Evolutionary conservation across 2,888 invertebrate species (phyloP), one percentile per base, ranked within the genome.

Genomic region (Tridacna crocea): DNA sequence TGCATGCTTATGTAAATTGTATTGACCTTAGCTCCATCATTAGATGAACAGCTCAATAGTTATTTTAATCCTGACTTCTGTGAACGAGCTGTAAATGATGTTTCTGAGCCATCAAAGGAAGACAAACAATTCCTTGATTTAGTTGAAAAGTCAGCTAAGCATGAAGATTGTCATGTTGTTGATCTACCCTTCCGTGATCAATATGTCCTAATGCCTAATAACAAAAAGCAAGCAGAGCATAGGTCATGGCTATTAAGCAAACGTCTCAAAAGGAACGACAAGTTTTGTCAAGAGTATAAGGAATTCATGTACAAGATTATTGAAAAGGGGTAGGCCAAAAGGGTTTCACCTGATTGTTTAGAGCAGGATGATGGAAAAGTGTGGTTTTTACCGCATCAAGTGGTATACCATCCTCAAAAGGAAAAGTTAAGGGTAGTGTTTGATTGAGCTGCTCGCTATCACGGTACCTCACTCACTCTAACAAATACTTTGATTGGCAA

Each of bases 101-200:
- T 36, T 36, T 36, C 26, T 22, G 74, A 76, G 47, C 58, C 58
- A 22, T 80, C 83, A 46, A 46, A 68, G 46, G 77, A 75, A 63
- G 76, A 83, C 36, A 74, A 51, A 26, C 46, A 72, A 26, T 83
- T 83, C 58, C 22, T 83, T 4, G 46, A 79, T 12, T 63, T 68
- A 15, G 66, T 65, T 60, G 26, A 51, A 24, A 26, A 65, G 15
- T 24, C 65, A 24, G 22, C 15, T 46, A 60, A 12, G 15, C 3
- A 12, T 0, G 51, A 36, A 68, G 70, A 83, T 22, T 77, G 81
- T 55, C 84, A 84, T 27, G 55, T 60, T 17, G 65, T 84, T 13
- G 27, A 51, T 46, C 48, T 82, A 22, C 81, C 81, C 36, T 82
- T 84, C 46, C 78, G 61, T 72, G 65, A 24, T 22, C 24, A 22